A percentile compares a stretch with the other conserved stretches of the same genome.
Conservation (phyloP, 2,888 invertebrate species). For the Ectropis crepuscularia region DNA sequence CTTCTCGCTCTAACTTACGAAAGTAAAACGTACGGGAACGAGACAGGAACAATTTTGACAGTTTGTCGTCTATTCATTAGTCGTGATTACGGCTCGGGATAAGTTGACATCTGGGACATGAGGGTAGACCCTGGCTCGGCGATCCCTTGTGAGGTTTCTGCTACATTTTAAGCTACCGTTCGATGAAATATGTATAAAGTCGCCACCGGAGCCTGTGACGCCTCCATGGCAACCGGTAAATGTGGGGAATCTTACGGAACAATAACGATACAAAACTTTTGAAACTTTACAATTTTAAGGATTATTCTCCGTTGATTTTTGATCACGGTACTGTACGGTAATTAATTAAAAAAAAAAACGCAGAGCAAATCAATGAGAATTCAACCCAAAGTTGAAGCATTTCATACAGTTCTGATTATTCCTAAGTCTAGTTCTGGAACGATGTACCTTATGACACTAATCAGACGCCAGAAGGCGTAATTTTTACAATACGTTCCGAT, state of each 20-base stretch:
- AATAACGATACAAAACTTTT: conserved; percentile 18
- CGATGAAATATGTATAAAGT: conserved; percentile 64
- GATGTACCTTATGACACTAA: too few species aligned
- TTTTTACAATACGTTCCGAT: too few species aligned
- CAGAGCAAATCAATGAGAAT: conserved; percentile 3
- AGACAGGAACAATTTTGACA: conserved; percentile 66
- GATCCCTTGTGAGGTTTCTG: conserved; percentile 76
- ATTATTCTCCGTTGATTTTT: conserved; percentile 12
- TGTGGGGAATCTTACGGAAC: conserved; percentile 40
- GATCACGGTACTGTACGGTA: conserved; percentile 20
- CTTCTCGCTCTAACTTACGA: conserved; percentile 64
- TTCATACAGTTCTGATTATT: too few species aligned
- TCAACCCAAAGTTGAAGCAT: too few species aligned
- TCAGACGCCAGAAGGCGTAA: too few species aligned
- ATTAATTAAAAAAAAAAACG: conserved; percentile 28
- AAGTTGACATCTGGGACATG: conserved; percentile 81
- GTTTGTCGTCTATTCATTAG: conserved; percentile 80
- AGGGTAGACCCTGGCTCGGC: conserved; percentile 63
- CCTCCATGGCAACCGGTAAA: conserved; percentile 30
- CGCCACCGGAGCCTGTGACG: conserved; percentile 41
- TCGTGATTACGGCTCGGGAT: conserved; percentile 76
- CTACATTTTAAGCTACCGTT: conserved; percentile 71
- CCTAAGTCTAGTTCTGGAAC: too few species aligned
- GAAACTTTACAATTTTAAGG: conserved; percentile 6
- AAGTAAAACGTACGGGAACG: conserved; percentile 55